Evolutionary conservation across 2,113 vertebrate genomes (phyloP), one percentile per base, ranked within the genome.

Genomic region (Toxotes chatareus): DNA sequence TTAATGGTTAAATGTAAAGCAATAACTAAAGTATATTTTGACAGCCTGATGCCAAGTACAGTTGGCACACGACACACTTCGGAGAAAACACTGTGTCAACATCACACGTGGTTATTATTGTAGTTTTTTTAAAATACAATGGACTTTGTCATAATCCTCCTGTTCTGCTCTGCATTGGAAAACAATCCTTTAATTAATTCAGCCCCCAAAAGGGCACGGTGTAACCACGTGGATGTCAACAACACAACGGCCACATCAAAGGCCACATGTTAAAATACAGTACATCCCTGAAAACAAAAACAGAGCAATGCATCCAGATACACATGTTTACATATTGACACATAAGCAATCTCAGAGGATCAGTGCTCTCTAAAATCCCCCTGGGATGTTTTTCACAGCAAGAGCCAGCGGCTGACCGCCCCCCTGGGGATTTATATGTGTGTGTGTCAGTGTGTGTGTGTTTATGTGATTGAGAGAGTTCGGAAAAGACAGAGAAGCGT

Each of bases 291-390:
- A 91, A 89, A 91, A 89, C 82, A 89, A 93, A 89, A 91, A 89
- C 86, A 83, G 82, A 86, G 90, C 87, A 86, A 79, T 72, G 40
- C 67, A 68, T 84, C 83, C 83, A 67, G 57, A 91, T 84, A 89
- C 82, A 85, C 85, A 84, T 92, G 91, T 92, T 92, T 92, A 91
- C 90, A 90, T 91, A 87, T 86, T 83, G 79, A 85, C 88, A 88
- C 85, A 88, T 80, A 84, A 19, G 53, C 86, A 86, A 82, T 88
- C 88, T 83, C 85, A 77, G 49, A 55, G 90, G 93, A 93, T 93
- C 88, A 92, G 85, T 60, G 66, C 51, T 44, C 66, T 42, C 42
- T 80, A 34, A 92, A 93, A 90, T 91, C 87, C 89, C 86, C 86
- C 64, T 46, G 78, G 85, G 88, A 86, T 93, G 92, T 94, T 93